Evolutionary conservation across 2,113 vertebrate genomes (phyloP).

Genomic region (Oriolus oriolus): DNA sequence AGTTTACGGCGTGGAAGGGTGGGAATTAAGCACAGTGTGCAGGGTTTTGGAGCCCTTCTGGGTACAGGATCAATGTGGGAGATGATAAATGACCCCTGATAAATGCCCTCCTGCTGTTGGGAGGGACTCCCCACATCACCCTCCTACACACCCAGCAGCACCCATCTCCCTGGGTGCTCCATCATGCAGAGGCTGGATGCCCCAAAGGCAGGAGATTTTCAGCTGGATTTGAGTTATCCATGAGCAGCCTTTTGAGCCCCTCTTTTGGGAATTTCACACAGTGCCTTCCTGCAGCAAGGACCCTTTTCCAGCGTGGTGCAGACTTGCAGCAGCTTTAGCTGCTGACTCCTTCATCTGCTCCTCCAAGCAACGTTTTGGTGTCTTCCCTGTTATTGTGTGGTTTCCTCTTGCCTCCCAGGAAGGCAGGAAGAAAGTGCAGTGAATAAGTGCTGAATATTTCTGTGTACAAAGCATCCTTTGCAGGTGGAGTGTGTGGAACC

Average conservation of each 20-base stretch:
- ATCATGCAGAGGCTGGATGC: fast-evolving
- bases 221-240: background rate
- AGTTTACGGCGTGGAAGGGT: background rate
- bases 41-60: background rate
- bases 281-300: background rate
- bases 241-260: background rate
- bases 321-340: background rate
- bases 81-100: background rate
- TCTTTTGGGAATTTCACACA: background rate
- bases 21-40: background rate
- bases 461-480: background rate
- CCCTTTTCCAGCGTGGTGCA: fast-evolving
- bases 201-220: background rate
- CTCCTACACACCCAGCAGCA: background rate
- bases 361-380: fast-evolving
- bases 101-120: background rate
- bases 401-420: background rate
- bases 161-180: background rate
- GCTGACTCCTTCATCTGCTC: fast-evolving
- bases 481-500: background rate
- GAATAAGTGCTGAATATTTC: background rate
- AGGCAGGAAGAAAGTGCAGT: background rate
- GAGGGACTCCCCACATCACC: background rate
- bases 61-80: background rate
- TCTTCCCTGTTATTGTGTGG: background rate